These are phyloP conservation scores for Hyposoter dolosus DNA, from an alignment of 2,888 invertebrate genomes.

Conservation along the genomic window DNA sequence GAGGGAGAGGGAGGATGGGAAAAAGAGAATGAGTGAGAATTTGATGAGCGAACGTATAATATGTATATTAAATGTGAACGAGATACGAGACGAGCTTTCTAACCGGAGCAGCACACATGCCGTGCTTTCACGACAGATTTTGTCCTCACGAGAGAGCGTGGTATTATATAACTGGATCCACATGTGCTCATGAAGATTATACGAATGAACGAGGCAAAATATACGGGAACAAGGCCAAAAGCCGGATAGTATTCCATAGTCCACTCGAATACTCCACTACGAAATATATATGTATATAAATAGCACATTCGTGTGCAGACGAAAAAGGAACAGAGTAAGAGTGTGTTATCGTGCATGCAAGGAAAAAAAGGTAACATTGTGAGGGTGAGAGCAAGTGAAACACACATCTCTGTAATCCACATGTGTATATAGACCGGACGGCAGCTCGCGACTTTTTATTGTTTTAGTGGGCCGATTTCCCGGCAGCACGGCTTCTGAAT, in stretches of 20 bases:
- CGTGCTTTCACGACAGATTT: constrained; percentile 54
- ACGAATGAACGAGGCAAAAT: constrained; percentile 55
- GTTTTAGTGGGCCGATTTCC: constrained; percentile 76
- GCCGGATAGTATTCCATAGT: constrained; percentile 9
- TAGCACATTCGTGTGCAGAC: constrained; percentile 17
- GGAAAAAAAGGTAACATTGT: constrained; percentile 11
- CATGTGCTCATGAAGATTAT: constrained; percentile 58
- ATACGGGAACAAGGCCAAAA: constrained; percentile 33
- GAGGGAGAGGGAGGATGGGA: neutral
- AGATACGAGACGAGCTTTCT: constrained; percentile 4
- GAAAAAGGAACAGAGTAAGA: constrained; percentile 13
- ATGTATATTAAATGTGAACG: constrained; percentile 25
- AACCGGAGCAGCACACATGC: constrained; percentile 14
- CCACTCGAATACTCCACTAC: constrained; percentile 22
- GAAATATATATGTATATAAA: neutral
- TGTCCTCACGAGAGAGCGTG: constrained; percentile 18
- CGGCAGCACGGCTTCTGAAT: constrained; percentile 67
- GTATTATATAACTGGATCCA: constrained; percentile 57
- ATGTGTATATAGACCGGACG: constrained; percentile 30
- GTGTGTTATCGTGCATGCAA: constrained; percentile 33
- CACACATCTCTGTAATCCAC: constrained; percentile 52
- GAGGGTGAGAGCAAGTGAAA: constrained; percentile 52
- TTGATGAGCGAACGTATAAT: constrained; percentile 42
- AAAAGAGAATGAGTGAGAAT: constrained; percentile 16
- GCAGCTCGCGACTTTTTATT: constrained; percentile 74